Percentiles rank a stretch among this genome's conserved stretches.
Conservation (phyloP, 1,140 invertebrate genomes). For the Trichonephila inaurata region DNA sequence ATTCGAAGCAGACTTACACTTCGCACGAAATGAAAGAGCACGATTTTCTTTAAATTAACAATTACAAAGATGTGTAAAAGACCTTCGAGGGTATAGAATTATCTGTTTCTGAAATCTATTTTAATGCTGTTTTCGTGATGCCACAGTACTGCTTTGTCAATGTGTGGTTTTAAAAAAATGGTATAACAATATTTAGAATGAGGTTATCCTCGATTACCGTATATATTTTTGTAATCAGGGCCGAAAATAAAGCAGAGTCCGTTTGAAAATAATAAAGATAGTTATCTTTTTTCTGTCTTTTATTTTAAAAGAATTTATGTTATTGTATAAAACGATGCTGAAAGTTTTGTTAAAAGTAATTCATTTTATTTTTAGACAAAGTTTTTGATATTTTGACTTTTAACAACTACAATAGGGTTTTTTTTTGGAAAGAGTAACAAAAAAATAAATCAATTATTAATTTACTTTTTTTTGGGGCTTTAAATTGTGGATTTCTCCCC, state of each 20-base stretch:
- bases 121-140: constrained; percentile 9
- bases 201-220: neutral
- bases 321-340: neutral
- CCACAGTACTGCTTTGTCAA: constrained; percentile 12
- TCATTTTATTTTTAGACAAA: no score
- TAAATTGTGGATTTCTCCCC: no score
- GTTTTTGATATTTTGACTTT: no score
- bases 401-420: no score
- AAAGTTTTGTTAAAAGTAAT: no score
- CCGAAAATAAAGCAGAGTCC: neutral
- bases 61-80: neutral
- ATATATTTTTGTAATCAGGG: neutral
- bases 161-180: constrained; percentile 9
- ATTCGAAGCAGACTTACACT: constrained; percentile 13
- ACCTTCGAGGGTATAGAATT: neutral
- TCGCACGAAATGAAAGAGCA: neutral
- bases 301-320: neutral
- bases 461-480: no score
- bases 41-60: constrained; percentile 14
- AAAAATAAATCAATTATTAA: no score
- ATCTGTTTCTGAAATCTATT: neutral
- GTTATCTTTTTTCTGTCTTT: neutral
- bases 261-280: neutral
- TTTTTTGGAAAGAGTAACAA: no score
- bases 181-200: constrained; percentile 25